These are phyloP conservation scores for Myotis daubentonii DNA, from an alignment of 2,797 vertebrate species.

Conservation along the genomic window DNA sequence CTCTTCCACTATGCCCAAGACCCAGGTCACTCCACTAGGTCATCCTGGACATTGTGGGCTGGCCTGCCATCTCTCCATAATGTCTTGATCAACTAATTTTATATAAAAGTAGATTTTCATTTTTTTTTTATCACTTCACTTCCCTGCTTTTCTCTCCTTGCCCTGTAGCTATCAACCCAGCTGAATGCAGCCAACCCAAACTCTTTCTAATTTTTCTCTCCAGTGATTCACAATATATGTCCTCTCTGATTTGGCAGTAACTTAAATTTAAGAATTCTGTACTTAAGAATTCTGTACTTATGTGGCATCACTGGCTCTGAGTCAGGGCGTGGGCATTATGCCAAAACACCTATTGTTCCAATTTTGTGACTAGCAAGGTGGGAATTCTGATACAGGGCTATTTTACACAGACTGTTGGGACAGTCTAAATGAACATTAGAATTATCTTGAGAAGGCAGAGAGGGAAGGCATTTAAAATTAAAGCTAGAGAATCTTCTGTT, in stretches of 20 bases:
- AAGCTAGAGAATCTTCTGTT: not conserved
- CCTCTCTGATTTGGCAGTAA: constrained; percentile 50
- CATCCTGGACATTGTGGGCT: not conserved
- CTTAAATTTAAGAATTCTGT: constrained; percentile 58
- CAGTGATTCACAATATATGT: constrained; percentile 64
- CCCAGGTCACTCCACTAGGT: not conserved
- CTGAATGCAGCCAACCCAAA: constrained; percentile 29
- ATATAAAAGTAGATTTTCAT: constrained; percentile 29
- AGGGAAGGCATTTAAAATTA: not conserved
- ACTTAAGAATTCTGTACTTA: constrained; percentile 55
- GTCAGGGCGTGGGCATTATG: constrained; percentile 4
- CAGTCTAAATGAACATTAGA: not conserved
- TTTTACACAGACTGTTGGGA: constrained; percentile 15
- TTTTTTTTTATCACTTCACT: not conserved
- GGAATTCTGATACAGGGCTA: constrained; percentile 28
- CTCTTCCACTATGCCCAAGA: not conserved
- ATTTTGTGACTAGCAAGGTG: constrained; percentile 40
- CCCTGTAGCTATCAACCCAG: not conserved
- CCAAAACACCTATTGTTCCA: constrained; percentile 18
- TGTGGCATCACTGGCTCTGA: constrained; percentile 20
- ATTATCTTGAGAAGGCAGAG: constrained; percentile 23
- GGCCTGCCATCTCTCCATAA: not conserved
- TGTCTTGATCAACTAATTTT: not conserved
- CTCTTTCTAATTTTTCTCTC: constrained; percentile 74
- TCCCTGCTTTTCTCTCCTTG: not conserved